Evolutionary conservation across 2,113 vertebrate species (phyloP), one percentile per base, ranked within the genome.

Genomic region (Mesitornis unicolor): DNA sequence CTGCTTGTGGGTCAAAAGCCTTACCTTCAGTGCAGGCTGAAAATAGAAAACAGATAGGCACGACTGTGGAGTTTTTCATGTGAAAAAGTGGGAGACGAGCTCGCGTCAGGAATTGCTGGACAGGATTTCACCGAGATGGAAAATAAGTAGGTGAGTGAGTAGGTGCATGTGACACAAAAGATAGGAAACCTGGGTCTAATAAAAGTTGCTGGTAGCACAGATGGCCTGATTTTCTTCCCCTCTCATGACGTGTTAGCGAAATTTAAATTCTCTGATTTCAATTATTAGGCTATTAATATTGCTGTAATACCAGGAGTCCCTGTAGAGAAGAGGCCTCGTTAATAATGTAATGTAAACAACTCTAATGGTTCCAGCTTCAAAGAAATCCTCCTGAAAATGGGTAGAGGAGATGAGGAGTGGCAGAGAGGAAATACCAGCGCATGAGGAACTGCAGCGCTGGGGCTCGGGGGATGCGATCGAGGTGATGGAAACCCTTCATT

Each of bases 211-310:
- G 80, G 40, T 92, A 7, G n/a, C 90, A 84, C 79, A 89, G 83
- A 96, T 90, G 92, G 92, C 75, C 92, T 95, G 78, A 88, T 95
- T 96, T 90, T 85, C 90, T 76, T 73, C 82, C 78, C 59, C 70
- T 94, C 92, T 95, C 80, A 5, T 64, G 82, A 73, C 85, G 64
- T 42, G 1, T 94, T 57, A 64, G 35, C 0, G 1, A 86, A 67
- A 88, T 94, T 47, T 90, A 43, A 78, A 75, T 96, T 94, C 85
- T 90, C 93, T 95, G 92, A 97, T 96, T 96, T 93, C 95, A 94
- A 79, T 97, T 96, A 96, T 93, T 91, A 33, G 73, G 13, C 76
- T 82, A 26, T 92, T 96, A 86, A 80, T 95, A 48, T 31, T 92
- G 80, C 76, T 81, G 51, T 77, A 77, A 51, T 35, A 75, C 75